Percentiles rank a stretch among this genome's conserved stretches.
Conservation (phyloP, 2,797 vertebrate species). For the Enteromius paludinosus region DNA sequence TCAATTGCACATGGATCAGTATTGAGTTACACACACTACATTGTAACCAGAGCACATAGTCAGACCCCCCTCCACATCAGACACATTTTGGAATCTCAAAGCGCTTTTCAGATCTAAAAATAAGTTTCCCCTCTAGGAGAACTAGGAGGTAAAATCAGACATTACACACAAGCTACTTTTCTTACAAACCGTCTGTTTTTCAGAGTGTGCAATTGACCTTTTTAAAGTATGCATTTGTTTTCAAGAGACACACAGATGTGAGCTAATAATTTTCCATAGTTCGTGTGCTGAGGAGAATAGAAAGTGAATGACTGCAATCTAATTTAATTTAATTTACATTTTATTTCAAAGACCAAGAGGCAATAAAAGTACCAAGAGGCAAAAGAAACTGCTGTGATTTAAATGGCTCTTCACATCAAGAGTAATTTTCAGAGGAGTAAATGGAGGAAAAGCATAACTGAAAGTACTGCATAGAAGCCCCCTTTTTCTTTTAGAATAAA, state of each 20-base stretch:
- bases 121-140: conserved; percentile 47
- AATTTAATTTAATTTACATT: background rate
- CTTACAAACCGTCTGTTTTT: background rate
- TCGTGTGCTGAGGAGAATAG: background rate
- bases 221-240: background rate
- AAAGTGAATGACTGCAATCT: background rate
- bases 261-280: background rate
- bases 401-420: conserved; percentile 58
- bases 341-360: background rate
- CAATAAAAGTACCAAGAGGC: conserved; percentile 49
- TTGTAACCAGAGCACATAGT: conserved; percentile 25
- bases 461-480: conserved; percentile 44
- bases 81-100: conserved; percentile 33
- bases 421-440: conserved; percentile 59
- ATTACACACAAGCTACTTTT: background rate
- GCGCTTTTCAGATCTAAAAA: conserved; percentile 62
- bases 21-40: conserved; percentile 61
- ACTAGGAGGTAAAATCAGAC: background rate
- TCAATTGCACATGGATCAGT: conserved; percentile 45
- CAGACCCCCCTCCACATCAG: background rate
- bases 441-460: conserved; percentile 58
- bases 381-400: conserved; percentile 60
- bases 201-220: background rate
- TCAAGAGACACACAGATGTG: background rate
- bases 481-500: conserved; percentile 4